Conservation (phyloP, 2,888 invertebrate species). For the Rhimphoctona megacephalus region DNA sequence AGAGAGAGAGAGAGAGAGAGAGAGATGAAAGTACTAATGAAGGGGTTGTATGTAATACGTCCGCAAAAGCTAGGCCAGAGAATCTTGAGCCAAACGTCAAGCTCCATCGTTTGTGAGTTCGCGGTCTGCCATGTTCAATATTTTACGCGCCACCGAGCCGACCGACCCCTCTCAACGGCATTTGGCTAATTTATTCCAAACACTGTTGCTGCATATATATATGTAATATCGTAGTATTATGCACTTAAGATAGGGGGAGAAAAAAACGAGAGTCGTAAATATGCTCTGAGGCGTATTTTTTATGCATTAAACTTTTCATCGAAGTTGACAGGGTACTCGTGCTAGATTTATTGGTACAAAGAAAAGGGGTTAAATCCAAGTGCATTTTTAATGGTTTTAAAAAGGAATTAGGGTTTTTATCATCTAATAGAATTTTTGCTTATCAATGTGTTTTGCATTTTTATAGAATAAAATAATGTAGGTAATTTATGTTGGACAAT, state of each 20-base stretch:
- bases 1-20: neutral
- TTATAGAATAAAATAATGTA: neutral
- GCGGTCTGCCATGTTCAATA: slow-evolving; percentile 61
- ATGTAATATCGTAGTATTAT: neutral
- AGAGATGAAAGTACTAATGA: slow-evolving; percentile 37
- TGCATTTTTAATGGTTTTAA: neutral
- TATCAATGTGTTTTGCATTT: neutral
- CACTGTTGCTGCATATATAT: slow-evolving; percentile 12
- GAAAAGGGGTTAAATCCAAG: neutral
- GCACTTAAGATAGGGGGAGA: neutral
- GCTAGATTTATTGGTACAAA: neutral
- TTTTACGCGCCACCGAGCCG: slow-evolving; percentile 51
- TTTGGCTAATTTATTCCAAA: slow-evolving; percentile 58
- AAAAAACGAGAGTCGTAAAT: slow-evolving; percentile 4
- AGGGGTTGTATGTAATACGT: slow-evolving; percentile 13
- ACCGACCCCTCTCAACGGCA: slow-evolving; percentile 40
- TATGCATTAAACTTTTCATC: slow-evolving; percentile 23
- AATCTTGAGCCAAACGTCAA: slow-evolving; percentile 29
- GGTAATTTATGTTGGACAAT: neutral
- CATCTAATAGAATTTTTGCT: neutral
- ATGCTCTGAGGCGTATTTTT: neutral
- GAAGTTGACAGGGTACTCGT: slow-evolving; percentile 15
- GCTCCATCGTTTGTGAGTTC: slow-evolving; percentile 27
- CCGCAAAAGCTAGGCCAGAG: neutral
- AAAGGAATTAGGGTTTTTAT: neutral